A percentile compares a stretch with the other conserved stretches of the same genome.
Conservation (phyloP, 2,797 vertebrate species). For the Bovichtus diacanthus region DNA sequence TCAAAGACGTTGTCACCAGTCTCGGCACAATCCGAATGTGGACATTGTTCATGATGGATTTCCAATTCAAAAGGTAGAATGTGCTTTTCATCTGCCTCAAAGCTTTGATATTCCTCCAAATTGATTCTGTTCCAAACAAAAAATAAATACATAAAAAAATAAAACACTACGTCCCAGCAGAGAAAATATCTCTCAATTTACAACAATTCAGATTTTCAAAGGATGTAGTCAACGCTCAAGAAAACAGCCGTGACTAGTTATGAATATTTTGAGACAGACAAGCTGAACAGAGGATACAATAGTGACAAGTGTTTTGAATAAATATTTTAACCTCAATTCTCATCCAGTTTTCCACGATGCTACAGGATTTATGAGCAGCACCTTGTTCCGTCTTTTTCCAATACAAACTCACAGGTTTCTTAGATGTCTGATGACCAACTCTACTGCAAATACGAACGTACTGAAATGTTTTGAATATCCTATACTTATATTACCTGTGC, state of each 20-base stretch:
- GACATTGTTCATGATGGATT: slow-evolving; percentile 62
- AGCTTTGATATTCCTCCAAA: slow-evolving; percentile 66
- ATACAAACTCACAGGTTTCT: background rate
- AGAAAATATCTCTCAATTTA: slow-evolving; percentile 40
- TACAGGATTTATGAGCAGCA: background rate
- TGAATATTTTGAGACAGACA: slow-evolving; percentile 12
- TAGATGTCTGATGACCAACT: background rate
- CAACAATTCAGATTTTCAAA: slow-evolving; percentile 40
- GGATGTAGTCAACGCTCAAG: slow-evolving; percentile 10
- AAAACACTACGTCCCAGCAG: slow-evolving; percentile 9
- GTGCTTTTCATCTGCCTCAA: slow-evolving; percentile 48
- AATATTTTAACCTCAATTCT: background rate
- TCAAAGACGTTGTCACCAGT: slow-evolving; percentile 48
- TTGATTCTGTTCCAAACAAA: slow-evolving; percentile 63
- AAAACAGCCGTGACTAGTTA: slow-evolving; percentile 8
- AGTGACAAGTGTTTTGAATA: background rate
- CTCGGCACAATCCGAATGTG: slow-evolving; percentile 43
- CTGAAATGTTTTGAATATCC: background rate
- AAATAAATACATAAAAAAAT: slow-evolving; percentile 12
- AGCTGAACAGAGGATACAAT: slow-evolving; percentile 14
- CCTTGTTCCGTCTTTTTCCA: background rate
- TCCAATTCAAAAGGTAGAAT: slow-evolving; percentile 65
- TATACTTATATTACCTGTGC: no score
- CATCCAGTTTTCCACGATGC: background rate
- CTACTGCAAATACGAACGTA: background rate